These are phyloP conservation scores for Adineta ricciae DNA, from an alignment of 2,888 invertebrate genomes.

Conservation along the genomic window DNA sequence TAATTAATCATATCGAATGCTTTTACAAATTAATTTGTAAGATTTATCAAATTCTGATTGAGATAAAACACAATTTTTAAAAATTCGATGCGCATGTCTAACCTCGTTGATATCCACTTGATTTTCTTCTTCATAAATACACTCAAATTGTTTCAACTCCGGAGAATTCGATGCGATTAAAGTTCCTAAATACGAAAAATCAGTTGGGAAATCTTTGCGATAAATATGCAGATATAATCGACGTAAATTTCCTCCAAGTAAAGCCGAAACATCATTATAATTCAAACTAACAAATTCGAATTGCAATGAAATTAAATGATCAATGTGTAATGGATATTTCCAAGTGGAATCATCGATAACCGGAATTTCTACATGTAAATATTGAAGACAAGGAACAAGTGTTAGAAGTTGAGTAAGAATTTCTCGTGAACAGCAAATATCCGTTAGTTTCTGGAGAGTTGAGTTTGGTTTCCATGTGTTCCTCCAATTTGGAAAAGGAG, in stretches of 20 bases:
- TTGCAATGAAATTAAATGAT: neutral
- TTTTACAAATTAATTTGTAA: neutral
- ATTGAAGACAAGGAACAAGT: neutral
- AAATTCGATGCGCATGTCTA: neutral
- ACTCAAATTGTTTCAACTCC: neutral
- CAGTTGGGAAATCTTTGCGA: neutral
- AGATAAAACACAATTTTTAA: neutral
- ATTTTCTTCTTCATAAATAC: neutral
- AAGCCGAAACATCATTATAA: neutral
- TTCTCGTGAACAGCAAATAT: neutral
- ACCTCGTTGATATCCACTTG: neutral
- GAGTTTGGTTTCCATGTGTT: neutral
- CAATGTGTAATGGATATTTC: neutral
- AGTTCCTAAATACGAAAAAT: neutral
- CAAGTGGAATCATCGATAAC: neutral
- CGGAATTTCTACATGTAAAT: neutral
- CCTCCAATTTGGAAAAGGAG: neutral
- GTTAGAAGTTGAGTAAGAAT: neutral
- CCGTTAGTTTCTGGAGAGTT: neutral
- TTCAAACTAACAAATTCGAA: neutral
- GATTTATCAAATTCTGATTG: neutral
- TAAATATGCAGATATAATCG: neutral
- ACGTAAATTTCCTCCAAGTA: neutral
- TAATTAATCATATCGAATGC: no score
- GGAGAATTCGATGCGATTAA: neutral